Evolutionary conservation across 2,113 vertebrate genomes (phyloP).

Genomic region (Pyrgilauda ruficollis): DNA sequence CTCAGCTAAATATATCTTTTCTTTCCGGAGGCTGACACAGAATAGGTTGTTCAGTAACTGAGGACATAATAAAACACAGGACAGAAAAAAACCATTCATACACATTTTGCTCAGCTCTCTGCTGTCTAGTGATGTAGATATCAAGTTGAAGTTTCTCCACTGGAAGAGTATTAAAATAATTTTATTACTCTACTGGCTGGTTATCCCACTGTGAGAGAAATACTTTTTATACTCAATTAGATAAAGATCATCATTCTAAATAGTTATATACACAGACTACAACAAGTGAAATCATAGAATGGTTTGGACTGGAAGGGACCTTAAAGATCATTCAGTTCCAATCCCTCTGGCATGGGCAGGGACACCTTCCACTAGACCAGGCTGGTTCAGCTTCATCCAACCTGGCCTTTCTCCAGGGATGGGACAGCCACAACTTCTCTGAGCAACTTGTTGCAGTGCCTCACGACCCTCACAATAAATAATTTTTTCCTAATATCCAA

Average conservation of each 20-base stretch:
- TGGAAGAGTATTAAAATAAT: neutral
- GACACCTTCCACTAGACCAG: neutral
- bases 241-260: accelerated
- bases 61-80: neutral
- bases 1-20: neutral
- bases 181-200: neutral
- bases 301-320: neutral
- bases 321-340: neutral
- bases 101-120: neutral
- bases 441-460: neutral
- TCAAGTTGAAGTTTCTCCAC: neutral
- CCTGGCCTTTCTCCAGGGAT: neutral
- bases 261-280: neutral
- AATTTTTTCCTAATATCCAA: neutral
- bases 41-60: neutral
- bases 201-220: neutral
- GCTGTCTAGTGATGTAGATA: neutral
- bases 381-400: neutral
- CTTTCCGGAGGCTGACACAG: neutral
- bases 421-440: neutral
- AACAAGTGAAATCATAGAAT: neutral
- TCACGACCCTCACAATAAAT: neutral
- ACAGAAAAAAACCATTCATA: accelerated
- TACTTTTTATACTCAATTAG: neutral
- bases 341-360: neutral